Evolutionary conservation across 2,113 vertebrate genomes (phyloP), one percentile per base, ranked within the genome.

Genomic region (Meleagris gallopavo): DNA sequence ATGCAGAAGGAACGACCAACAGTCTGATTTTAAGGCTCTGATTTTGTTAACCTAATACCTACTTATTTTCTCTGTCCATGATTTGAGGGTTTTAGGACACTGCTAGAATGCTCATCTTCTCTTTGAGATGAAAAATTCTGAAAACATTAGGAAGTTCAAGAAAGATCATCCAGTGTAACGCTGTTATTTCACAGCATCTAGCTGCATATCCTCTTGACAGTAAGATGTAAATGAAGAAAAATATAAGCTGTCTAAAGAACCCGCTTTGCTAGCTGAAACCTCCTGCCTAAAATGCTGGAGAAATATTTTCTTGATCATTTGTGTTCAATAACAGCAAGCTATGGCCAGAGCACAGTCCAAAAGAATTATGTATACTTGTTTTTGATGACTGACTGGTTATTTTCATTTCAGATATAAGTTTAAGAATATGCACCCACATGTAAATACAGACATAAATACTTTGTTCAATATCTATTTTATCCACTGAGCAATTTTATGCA

Each of bases 281-380:
- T 45, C 21, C 32, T 71, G 29, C 27, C 17, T 72, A 52, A 30
- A 78, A 41, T 22, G 34, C 15, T 36, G 19, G 6, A 71, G 8
- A 52, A 74, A 57, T 50, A 34, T 18, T 75, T 5, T 58, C 83
- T 70, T 46, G 12, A 29, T 57, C 6, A 34, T 43, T 83, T 66
- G 19, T 22, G 15, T 21, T 89, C 29, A 46, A 4, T n/a, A 40
- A 36, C 24, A 83, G 34, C 3, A 76, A 83, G 36, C 7, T 83
- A 27, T 41, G 5, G n/a, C 2, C 29, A 48, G 1, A 88, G 4
- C 2, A n/a, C 8, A 18, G 17, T 46, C 21, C 9, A 50, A 3
- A 76, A 27, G 25, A 79, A 20, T n/a, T 83, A 66, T 10, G 8
- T 2, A 19, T 52, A n/a, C 45, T 70, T 83, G 4, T 34, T 83